Evolutionary conservation across 2,888 invertebrate species (phyloP), one percentile per base, ranked within the genome.

Genomic region (Hedychridium roseum): DNA sequence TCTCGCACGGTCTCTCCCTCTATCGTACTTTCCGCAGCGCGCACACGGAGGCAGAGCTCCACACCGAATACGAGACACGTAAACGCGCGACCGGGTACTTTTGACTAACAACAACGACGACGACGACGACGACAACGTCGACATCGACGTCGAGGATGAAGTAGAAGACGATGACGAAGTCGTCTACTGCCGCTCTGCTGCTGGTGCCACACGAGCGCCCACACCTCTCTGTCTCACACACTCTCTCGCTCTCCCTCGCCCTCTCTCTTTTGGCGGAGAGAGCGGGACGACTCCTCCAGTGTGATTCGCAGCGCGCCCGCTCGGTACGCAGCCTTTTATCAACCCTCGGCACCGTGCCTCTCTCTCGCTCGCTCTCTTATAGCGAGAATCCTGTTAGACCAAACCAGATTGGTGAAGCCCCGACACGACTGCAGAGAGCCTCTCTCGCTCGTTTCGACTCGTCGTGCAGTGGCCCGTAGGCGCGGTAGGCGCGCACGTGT

Each of bases 391-490:
- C 84, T 83, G 85, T 88, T 88, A 88, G 83, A 82, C 82, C 83
- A 88, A 88, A 88, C 86, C 85, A 86, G 88, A 88, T 88, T 88
- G 84, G 82, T 83, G 88, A 88, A 88, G 63, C 63, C 63, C 58
- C 58, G 54, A 39, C 55, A 60, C 59, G 43, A 23, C 43, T 43
- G 28, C 47, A 44, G 48, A 57, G 41, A 54, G 54, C 48, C 50
- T 44, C 48, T 21, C 20, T 16, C 16, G 11, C 12, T 28, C 27
- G 3, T 14, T 27, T 20, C 11, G 7, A 12, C 17, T 27, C 16
- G n/a, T 27, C 14, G 21, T 12, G 60, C 52, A 55, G 57, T 50
- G 54, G 57, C 44, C 48, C 50, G 43, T 57, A 32, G 48, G 58
- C 55, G 64, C 62, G 57, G 81, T 70, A 54, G 81, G 70, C 78